A percentile compares a stretch with the other conserved stretches of the same genome.
These are phyloP conservation scores for Sebastes hubbsi DNA, from an alignment of 2,797 vertebrate genomes.

Conservation along the genomic window DNA sequence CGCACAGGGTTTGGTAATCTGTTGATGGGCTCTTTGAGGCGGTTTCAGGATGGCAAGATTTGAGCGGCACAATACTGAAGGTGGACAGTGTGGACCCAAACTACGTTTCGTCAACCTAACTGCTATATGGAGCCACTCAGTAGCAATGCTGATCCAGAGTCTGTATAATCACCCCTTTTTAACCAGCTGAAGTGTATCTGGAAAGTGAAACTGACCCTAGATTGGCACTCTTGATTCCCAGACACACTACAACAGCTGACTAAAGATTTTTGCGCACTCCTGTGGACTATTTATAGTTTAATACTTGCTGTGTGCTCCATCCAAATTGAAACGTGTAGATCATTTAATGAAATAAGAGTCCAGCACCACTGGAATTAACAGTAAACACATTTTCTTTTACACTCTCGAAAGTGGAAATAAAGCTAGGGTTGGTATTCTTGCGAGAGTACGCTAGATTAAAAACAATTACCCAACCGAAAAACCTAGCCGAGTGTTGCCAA, in stretches of 20 bases:
- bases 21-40: neutral
- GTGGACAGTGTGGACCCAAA: constrained; percentile 7
- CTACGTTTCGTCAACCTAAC: neutral
- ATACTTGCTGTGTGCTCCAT: constrained; percentile 16
- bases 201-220: constrained; percentile 6
- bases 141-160: constrained; percentile 6
- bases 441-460: neutral
- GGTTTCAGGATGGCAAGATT: neutral
- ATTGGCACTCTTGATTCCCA: constrained; percentile 19
- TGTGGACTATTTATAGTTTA: neutral
- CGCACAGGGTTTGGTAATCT: neutral
- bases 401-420: constrained; percentile 4
- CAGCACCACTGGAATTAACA: constrained; percentile 13
- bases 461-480: neutral
- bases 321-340: constrained; percentile 2
- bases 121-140: neutral
- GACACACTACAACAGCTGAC: neutral
- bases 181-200: neutral
- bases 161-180: neutral
- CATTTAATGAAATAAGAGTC: constrained; percentile 2
- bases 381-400: constrained; percentile 37
- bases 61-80: constrained; percentile 24
- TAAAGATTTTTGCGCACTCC: neutral
- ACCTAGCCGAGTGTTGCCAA: too few relatives aligned
- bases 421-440: neutral